Conservation (phyloP, 2,797 vertebrate species). For the Acrossocheilus fasciatus region DNA sequence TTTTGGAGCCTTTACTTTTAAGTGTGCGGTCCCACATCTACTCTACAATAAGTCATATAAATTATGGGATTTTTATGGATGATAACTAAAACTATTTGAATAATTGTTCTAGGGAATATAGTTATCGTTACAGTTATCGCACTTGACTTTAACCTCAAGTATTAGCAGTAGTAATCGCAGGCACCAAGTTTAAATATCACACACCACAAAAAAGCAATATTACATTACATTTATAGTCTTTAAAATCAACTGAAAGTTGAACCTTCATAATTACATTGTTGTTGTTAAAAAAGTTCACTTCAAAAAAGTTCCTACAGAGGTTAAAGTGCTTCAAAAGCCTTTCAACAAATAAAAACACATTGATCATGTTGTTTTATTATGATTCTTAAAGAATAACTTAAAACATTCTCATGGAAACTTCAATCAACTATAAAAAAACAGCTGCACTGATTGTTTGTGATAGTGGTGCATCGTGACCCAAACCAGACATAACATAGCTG, state of each 20-base stretch:
- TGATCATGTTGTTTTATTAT: not conserved
- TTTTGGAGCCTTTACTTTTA: no score
- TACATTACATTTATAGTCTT: not conserved
- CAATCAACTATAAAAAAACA: not conserved
- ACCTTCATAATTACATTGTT: not conserved
- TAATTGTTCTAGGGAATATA: not conserved
- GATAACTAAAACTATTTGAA: not conserved
- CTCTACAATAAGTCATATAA: not conserved
- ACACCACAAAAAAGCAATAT: not conserved
- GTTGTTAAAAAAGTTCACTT: not conserved
- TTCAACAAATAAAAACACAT: slow-evolving; percentile 1
- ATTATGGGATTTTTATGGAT: not conserved
- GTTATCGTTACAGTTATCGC: not conserved
- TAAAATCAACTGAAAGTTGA: not conserved
- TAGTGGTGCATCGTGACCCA: not conserved
- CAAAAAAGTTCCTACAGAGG: not conserved
- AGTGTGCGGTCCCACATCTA: not conserved
- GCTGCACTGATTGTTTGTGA: not conserved
- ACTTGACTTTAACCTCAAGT: not conserved
- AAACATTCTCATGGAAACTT: slow-evolving; percentile 10
- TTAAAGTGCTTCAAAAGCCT: not conserved
- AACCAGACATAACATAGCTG: slow-evolving; percentile 8
- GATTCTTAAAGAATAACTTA: not conserved
- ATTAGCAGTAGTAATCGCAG: not conserved
- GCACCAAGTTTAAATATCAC: not conserved